phyloP scores from a whole-genome alignment of 2,888 invertebrate species.

The Sepioteuthis lessoniana region DNA sequence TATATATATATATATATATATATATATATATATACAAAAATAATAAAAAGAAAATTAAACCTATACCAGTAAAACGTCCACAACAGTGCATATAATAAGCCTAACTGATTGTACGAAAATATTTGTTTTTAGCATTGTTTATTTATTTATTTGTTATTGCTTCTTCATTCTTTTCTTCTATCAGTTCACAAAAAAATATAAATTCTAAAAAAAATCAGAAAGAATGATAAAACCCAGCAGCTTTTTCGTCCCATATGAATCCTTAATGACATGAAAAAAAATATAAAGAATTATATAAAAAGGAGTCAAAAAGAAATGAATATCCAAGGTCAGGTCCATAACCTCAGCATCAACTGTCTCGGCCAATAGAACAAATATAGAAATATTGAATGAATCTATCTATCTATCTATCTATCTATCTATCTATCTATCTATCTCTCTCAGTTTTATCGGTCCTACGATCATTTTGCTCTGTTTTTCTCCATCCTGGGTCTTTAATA shows the following conservation, averaged over 20 bases:
- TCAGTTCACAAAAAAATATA: no score
- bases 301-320: not conserved
- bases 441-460: no score
- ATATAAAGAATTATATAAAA: not conserved
- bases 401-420: not conserved
- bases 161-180: not conserved
- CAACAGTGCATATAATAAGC: not conserved
- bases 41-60: not conserved
- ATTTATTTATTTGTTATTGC: not conserved
- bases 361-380: not conserved
- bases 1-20: no score
- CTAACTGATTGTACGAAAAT: not conserved
- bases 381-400: not conserved
- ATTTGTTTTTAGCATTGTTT: not conserved
- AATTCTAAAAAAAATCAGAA: not conserved
- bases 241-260: not conserved
- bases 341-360: not conserved
- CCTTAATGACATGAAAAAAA: not conserved
- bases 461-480: no score
- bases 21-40: not conserved
- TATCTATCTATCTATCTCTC: not conserved
- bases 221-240: not conserved
- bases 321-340: not conserved
- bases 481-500: no score
- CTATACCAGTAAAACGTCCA: not conserved